These are phyloP conservation scores for Bugulina stolonifera DNA, from an alignment of 2,888 invertebrate species.

Conservation along the genomic window DNA sequence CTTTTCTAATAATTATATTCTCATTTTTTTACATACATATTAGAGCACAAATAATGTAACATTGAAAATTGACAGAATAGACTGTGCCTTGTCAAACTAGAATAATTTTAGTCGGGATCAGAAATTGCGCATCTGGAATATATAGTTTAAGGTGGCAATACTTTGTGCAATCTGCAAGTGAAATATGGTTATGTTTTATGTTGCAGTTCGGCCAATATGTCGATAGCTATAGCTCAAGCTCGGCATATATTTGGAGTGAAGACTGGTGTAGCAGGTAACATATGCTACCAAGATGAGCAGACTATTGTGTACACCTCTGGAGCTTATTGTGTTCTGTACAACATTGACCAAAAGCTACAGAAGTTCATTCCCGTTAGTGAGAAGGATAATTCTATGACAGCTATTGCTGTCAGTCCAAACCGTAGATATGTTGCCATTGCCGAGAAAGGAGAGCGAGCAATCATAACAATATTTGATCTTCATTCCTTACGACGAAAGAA, in stretches of 20 bases:
- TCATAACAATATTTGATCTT: conserved; percentile 55
- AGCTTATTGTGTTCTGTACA: conserved; percentile 53
- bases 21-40: too few relatives aligned
- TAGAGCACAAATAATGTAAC: too few relatives aligned
- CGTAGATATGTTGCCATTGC: conserved; percentile 53
- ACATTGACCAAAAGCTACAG: conserved; percentile 54
- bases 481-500: conserved; percentile 53
- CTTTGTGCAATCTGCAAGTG: too few relatives aligned
- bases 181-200: background rate
- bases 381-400: conserved; percentile 53
- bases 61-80: too few relatives aligned
- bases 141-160: too few relatives aligned
- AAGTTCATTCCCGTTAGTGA: conserved; percentile 54
- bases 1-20: too few relatives aligned
- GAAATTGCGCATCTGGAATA: too few relatives aligned
- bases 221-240: conserved; percentile 50
- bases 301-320: conserved; percentile 55
- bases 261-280: conserved; percentile 47
- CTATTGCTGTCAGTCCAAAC: conserved; percentile 53
- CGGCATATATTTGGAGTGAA: conserved; percentile 53
- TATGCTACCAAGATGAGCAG: conserved; percentile 54
- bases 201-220: conserved; percentile 37
- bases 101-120: too few relatives aligned
- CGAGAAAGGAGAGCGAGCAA: conserved; percentile 52
- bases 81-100: too few relatives aligned